Evolutionary conservation across 2,797 vertebrate genomes (phyloP).

Genomic region (Argyrosomus regius): DNA sequence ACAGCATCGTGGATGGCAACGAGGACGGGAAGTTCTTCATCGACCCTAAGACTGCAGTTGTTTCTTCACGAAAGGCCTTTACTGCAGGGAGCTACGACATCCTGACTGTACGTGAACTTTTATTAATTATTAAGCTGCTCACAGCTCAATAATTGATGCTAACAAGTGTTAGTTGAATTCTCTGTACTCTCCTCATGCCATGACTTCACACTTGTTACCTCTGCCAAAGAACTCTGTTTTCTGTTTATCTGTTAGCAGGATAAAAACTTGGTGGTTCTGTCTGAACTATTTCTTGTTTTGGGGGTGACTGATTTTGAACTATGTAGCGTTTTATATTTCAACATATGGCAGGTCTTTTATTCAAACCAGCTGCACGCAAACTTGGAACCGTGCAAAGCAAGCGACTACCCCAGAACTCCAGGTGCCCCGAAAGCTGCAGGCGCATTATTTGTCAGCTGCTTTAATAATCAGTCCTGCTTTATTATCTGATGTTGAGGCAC

Average conservation of each 20-base stretch:
- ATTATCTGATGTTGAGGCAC: no score
- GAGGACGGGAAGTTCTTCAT: slow-evolving; percentile 96
- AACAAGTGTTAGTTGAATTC: neutral
- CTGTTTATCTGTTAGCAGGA: neutral
- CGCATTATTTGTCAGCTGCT: neutral
- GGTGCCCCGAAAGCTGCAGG: neutral
- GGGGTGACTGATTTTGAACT: neutral
- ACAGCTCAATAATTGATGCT: neutral
- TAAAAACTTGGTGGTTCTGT: neutral
- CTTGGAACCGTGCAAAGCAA: neutral
- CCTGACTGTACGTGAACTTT: slow-evolving; percentile 88
- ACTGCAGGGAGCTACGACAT: slow-evolving; percentile 95
- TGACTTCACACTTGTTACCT: neutral
- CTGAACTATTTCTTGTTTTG: neutral
- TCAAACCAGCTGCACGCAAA: neutral
- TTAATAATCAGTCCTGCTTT: neutral
- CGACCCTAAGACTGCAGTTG: slow-evolving; percentile 95
- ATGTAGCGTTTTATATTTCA: neutral
- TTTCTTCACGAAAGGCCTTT: slow-evolving; percentile 94
- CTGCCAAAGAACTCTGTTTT: neutral
- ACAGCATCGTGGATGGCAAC: slow-evolving; percentile 94
- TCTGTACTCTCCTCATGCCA: neutral
- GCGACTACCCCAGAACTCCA: neutral
- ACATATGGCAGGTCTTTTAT: neutral
- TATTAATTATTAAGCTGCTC: neutral